Evolutionary conservation across 2,797 vertebrate genomes (phyloP).

Genomic region (Sebastes kiyomatsui): DNA sequence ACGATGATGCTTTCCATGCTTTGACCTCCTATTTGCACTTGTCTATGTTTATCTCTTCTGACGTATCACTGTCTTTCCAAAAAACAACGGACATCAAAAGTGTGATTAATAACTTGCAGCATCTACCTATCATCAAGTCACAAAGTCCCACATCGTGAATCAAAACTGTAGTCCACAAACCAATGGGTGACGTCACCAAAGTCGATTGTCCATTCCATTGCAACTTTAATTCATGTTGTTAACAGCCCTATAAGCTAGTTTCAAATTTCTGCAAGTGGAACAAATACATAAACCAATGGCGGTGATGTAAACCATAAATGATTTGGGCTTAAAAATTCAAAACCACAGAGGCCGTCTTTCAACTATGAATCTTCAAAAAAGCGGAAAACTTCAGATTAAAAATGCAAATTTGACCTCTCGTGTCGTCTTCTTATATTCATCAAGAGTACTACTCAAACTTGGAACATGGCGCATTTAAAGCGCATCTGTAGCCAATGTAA

Average conservation of each 20-base stretch:
- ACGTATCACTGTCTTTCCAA: background rate
- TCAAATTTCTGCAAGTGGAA: no score
- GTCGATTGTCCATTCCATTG: no score
- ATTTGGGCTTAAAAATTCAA: background rate
- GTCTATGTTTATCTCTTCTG: background rate
- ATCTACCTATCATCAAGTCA: background rate
- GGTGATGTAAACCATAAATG: background rate
- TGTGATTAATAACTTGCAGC: background rate
- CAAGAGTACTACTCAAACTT: background rate
- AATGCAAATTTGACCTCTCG: background rate
- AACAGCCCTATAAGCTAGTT: background rate
- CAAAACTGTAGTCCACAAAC: background rate
- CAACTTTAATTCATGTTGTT: background rate
- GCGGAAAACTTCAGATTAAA: background rate
- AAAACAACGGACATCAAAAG: background rate
- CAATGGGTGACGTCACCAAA: background rate
- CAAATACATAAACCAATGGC: no score
- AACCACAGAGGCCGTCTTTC: background rate
- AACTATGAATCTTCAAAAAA: background rate
- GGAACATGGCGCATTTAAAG: background rate
- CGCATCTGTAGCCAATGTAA: no score
- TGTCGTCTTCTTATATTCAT: background rate
- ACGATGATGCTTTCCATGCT: background rate
- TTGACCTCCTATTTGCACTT: background rate
- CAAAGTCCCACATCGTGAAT: background rate